Base-by-base conservation (phyloP, 1,140 invertebrate genomes). In the Oscheius sp. region DNA sequence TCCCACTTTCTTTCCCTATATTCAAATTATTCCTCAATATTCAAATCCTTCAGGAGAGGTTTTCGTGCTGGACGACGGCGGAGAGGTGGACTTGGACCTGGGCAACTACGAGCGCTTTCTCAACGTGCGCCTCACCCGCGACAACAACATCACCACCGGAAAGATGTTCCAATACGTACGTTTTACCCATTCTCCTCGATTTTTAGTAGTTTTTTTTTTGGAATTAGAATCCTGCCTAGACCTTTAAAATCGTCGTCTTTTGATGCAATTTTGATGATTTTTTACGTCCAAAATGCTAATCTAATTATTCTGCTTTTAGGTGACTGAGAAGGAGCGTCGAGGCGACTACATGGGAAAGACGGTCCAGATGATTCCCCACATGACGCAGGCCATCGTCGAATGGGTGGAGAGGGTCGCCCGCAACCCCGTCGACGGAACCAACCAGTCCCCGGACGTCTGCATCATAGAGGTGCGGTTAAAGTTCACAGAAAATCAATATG, bases 111-210 rank as follows among this genome's bases (percentile, higher is more conserved):
- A 99, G 85, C 88, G 97, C 46, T 99, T 99, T 84, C 85, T 99
- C 36, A 94, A 99, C 84, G 90, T 99, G 20, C 96, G 93, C 0
- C 87, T 99, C 3, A 93, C 94, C 84, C 88, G 89, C 71, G 94
- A 98, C 77, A 99, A 99, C 83, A 99, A 99, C 85, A 99, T 99
- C 68, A 99, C 97, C 0, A 99, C 95, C n/a, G 97, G 97, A 13
- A 99, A 99, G 88, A 96, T 99, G 75, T 99, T 98, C 86, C 90
- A 95, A 82, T 87, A 91, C 84, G 94, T 99, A 31, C 7, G 55
- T 68, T 18, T 3, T 18, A n/a, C 3, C 15, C n/a, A 10, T 58
- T 29, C 4, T n/a, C n/a, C n/a, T n/a, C n/a, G n/a, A n/a, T n/a
- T n/a, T n/a, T n/a, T n/a, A n/a, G n/a, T n/a, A n/a, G n/a, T n/a